Evolutionary conservation across 2,888 invertebrate species (phyloP).

Genomic region (Hermodice carunculata): DNA sequence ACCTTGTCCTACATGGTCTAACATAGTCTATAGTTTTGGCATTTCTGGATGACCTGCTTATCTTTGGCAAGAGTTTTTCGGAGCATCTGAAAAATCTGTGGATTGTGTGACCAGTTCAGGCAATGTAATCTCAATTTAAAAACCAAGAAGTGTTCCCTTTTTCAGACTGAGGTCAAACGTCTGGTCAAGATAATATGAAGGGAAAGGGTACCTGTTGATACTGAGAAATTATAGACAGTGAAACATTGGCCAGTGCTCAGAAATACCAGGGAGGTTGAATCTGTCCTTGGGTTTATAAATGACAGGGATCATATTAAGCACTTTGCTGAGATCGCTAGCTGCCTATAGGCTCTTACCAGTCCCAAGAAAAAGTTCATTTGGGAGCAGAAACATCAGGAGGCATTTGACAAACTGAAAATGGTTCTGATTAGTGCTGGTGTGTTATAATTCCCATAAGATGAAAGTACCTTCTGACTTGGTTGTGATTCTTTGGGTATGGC

Average conservation of each 20-base stretch:
- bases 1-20: slow-evolving; percentile 2
- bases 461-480: no score
- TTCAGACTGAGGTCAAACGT: slow-evolving; percentile 27
- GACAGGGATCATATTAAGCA: no score
- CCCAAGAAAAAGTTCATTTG: slow-evolving; percentile 4
- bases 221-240: slow-evolving; percentile 23
- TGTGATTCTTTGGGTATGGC: no score
- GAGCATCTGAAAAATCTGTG: slow-evolving; percentile 32
- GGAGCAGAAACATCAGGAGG: no score
- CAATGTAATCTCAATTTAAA: slow-evolving; percentile 29
- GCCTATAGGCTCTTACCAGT: slow-evolving; percentile 27
- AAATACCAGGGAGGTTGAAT: no score
- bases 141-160: slow-evolving; percentile 38
- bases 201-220: slow-evolving; percentile 22
- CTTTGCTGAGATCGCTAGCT: slow-evolving; percentile 29
- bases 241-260: slow-evolving; percentile 31
- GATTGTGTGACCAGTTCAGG: slow-evolving; percentile 27
- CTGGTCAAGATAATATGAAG: slow-evolving; percentile 27
- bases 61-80: slow-evolving; percentile 5
- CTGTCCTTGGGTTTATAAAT: no score
- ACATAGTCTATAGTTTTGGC: no score
- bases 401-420: no score
- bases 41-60: no score
- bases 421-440: no score
- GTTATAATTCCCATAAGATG: no score